Base-by-base conservation (phyloP, 1,140 invertebrate species). In the Pantala flavescens region DNA sequence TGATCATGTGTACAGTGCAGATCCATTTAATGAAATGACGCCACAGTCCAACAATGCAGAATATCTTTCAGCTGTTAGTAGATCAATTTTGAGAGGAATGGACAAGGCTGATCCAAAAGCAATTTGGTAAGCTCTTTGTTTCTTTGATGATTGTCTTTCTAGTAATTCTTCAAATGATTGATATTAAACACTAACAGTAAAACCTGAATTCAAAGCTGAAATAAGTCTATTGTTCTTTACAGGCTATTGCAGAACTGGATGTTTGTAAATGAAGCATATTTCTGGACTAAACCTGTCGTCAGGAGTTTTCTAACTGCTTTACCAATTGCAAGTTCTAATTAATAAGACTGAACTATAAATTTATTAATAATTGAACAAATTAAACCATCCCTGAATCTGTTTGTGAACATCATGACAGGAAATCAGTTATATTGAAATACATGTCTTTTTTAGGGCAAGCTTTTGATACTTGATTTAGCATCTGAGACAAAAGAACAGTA, bases 1-100 rank as follows among this genome's bases (percentile, higher is more conserved):
- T 0, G 88, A 94, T 81, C 92, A 97, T 79, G 84, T 96, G 43
- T 98, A 96, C 83, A 94, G 90, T 78, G 90, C 90, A 74, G 96
- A 98, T 83, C 91, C 93, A 0, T 97, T 97, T 79, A 98, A 98
- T 81, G 96, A 98, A 83, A 90, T 95, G 80, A 83, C 84, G 24
- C 92, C 95, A 11, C 76, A 80, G 14, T 85, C 84, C 74, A 84
- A 84, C 16, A 85, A 90, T 76, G 77, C 88, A 0, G 80, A 79
- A 0, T 94, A 90, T 79, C 82, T 97, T 23, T 81, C 81, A 71
- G 83, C 86, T 24, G 88, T 91, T 19, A 88, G 92, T 9, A 80
- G 81, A 75, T 85, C 90, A 0, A 90, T 96, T 77, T 95, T 87
- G 80, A 81, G 84, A 3, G 87, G 88, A 0, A 90, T 98, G 87